Base-by-base conservation (phyloP, 2,888 invertebrate genomes). In the Hyppa rectilinea region DNA sequence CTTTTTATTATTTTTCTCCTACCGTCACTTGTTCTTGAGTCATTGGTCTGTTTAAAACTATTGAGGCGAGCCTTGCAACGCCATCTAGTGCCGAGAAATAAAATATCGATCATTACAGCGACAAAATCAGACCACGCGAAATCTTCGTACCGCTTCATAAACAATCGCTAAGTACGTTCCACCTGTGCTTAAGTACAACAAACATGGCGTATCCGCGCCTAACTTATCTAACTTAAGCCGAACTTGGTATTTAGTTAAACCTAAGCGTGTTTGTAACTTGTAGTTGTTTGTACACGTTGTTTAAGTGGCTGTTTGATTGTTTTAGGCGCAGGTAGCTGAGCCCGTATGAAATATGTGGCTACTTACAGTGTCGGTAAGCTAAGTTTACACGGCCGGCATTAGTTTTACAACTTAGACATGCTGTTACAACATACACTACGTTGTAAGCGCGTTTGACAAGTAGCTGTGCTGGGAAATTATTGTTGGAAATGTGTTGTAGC, bases 201-300 rank as follows among this genome's bases (percentile, higher is more conserved):
- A 72, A 84, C 75, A 72, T 63, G 74, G 65, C 72, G 86, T 88
- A 87, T 86, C 81, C 85, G 76, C 85, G 85, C 82, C 83, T 83
- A 93, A 94, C 92, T 93, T 94, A 94, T 94, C 94, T 93, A 89
- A 93, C 91, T 92, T 93, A 93, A 94, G 94, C 93, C 91, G 83
- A 90, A 92, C 91, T 93, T 90, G 88, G 94, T 94, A 93, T 95
- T 94, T 94, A 94, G 94, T 94, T 94, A 95, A 94, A 92, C 90
- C 94, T 91, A 92, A 94, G 89, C 90, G 86, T 81, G 79, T 78
- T 80, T 88, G 88, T 89, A 90, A 89, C 84, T 89, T 91, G 87
- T 87, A 85, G 85, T 85, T 91, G 89, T 90, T 88, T 88, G 85
- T 83, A 76, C 85, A 78, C 79, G 83, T 85, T 87, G 89, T 88